Evolutionary conservation across 2,888 invertebrate species (phyloP).

Genomic region (Callinectes sapidus): DNA sequence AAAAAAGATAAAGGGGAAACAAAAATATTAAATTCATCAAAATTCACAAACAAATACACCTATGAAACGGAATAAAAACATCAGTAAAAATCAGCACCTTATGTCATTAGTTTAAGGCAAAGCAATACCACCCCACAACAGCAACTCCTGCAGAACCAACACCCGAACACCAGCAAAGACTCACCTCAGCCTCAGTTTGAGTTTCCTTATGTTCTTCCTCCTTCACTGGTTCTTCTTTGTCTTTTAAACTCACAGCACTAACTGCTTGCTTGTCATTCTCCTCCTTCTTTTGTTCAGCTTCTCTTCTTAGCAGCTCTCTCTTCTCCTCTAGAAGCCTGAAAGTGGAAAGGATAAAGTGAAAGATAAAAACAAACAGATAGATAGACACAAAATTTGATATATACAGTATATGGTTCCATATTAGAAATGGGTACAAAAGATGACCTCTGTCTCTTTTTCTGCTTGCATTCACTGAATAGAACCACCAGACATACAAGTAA

Average conservation of each 20-base stretch:
- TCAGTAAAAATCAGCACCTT: neutral
- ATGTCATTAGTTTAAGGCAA: neutral
- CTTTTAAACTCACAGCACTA: neutral
- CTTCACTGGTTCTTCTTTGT: conserved; percentile 5
- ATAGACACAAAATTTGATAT: neutral
- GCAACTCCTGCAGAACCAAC: too few species aligned
- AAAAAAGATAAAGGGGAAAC: neutral
- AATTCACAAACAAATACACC: neutral
- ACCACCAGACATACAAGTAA: neutral
- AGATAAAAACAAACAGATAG: neutral
- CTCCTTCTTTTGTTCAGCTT: neutral
- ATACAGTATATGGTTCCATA: too few species aligned
- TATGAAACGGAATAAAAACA: neutral
- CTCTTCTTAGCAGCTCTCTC: neutral
- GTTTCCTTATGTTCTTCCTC: neutral
- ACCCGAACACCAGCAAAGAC: neutral
- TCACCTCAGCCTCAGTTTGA: neutral
- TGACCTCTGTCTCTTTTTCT: too few species aligned
- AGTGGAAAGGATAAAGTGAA: neutral
- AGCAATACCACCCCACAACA: too few species aligned
- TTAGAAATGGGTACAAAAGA: neutral
- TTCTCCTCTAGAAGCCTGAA: neutral
- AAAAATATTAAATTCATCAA: neutral
- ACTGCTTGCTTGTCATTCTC: neutral
- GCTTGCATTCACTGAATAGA: neutral